Percentiles rank a stretch among this genome's conserved stretches.
These are phyloP conservation scores for Rhadina sibilatrix DNA, from an alignment of 2,113 vertebrate genomes.

Conservation along the genomic window DNA sequence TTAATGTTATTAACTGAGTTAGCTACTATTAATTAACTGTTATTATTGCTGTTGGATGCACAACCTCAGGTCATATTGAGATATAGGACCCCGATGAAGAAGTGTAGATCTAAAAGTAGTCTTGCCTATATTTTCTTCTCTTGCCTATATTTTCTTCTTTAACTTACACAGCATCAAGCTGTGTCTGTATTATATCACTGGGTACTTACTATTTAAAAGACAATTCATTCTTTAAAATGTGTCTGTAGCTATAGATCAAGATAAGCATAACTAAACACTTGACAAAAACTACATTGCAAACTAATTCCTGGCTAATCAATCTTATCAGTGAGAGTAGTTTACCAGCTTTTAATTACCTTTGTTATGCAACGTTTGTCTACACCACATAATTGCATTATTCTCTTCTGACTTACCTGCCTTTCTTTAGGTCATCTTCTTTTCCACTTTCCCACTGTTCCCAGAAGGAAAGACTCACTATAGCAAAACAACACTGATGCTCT, in stretches of 20 bases:
- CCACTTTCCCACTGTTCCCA: not conserved
- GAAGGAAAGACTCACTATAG: not conserved
- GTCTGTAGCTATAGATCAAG: not conserved
- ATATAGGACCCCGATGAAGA: not conserved
- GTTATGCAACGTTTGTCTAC: not conserved
- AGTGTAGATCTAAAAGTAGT: not conserved
- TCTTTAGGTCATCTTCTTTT: not conserved
- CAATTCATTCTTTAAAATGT: not conserved
- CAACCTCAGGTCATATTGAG: not conserved
- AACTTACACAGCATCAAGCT: not conserved
- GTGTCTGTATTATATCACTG: not conserved
- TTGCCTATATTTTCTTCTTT: not conserved
- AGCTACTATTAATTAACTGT: not conserved
- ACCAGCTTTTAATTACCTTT: not conserved
- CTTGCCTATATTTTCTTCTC: not conserved
- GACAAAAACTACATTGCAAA: not conserved
- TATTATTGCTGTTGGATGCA: not conserved
- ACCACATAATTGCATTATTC: not conserved
- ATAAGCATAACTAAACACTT: conserved; percentile 9
- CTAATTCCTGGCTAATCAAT: conserved; percentile 3
- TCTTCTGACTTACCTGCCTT: not conserved
- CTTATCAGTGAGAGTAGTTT: conserved; percentile 5
- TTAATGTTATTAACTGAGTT: not conserved
- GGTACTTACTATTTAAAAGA: not conserved
- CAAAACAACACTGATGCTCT: not conserved